These are phyloP conservation scores for Gymnarchus niloticus DNA, from an alignment of 2,113 vertebrate genomes.

Conservation along the genomic window DNA sequence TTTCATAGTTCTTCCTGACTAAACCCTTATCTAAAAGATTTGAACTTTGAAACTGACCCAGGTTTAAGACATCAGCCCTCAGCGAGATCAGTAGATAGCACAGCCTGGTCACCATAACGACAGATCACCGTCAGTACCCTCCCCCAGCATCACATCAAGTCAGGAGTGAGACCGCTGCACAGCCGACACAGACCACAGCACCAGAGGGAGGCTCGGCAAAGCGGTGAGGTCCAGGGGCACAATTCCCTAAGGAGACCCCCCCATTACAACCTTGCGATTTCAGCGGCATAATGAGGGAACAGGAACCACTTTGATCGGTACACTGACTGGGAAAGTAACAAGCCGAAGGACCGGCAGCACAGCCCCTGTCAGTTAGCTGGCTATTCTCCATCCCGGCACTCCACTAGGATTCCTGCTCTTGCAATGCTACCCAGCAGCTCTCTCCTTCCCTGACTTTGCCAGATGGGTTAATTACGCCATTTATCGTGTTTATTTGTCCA, in stretches of 20 bases:
- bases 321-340: conserved; percentile 1
- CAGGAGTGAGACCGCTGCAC: background rate
- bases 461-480: conserved; percentile 57
- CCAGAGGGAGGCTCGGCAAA: background rate
- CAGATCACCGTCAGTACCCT: background rate
- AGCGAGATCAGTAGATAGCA: background rate
- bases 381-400: conserved; percentile 12
- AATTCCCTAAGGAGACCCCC: background rate
- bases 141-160: background rate
- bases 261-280: conserved; percentile 1
- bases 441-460: conserved; percentile 54
- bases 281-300: conserved; percentile 4
- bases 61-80: background rate
- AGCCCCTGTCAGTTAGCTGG: too few species aligned
- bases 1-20: background rate
- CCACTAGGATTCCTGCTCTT: conserved; percentile 37
- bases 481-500: conserved; percentile 53
- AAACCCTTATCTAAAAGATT: background rate
- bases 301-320: conserved; percentile 23
- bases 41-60: background rate
- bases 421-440: conserved; percentile 40
- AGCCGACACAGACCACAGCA: background rate
- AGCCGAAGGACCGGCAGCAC: too few species aligned
- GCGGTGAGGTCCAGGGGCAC: background rate
- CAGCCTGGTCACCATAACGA: background rate